Base-by-base conservation (phyloP, 2,888 invertebrate species). In the Eupithecia tripunctaria region DNA sequence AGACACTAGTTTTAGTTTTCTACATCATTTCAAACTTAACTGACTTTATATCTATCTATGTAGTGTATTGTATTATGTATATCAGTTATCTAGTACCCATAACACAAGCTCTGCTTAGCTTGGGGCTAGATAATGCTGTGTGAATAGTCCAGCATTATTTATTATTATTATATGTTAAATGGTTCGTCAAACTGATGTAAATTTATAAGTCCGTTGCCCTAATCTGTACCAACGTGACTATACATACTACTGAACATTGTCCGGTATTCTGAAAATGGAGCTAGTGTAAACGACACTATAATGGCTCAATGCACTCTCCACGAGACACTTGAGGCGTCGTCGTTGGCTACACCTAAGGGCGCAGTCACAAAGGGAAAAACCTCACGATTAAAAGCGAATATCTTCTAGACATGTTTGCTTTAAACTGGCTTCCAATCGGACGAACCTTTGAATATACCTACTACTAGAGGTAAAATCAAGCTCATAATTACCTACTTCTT, bases 231-330 rank as follows among this genome's bases (percentile, higher is more conserved):
- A 18, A 15, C 64, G n/a, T 64, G n/a, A 38, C 21, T 25, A 63
- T 36, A 18, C 21, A 21, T n/a, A 6, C 21, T 21, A 38, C 25
- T 25, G 64, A 25, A 36, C 25, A 14, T 4, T 25, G 38, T 36
- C 64, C 38, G 64, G 38, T 38, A n/a, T 63, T 41, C 14, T 64
- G 64, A 14, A 41, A 64, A 64, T 64, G 64, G 64, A 64, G 38
- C 64, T 36, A 15, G 64, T 36, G 38, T 64, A 64, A 64, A 64
- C 64, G 38, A 41, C 64, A 64, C 36, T 14, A 21, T 64, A 64
- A 64, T 36, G 36, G 38, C 64, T 15, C 64, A 38, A 64, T 64
- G 64, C 64, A 64, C 64, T 64, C 38, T 64, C 29, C 36, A 41
- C 38, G n/a, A 64, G 64, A 21, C 38, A 64, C 38, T 64, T 15